A percentile compares a stretch with the other conserved stretches of the same genome.
phyloP scores from a whole-genome alignment of 2,113 vertebrate species.

The Procavia capensis region DNA sequence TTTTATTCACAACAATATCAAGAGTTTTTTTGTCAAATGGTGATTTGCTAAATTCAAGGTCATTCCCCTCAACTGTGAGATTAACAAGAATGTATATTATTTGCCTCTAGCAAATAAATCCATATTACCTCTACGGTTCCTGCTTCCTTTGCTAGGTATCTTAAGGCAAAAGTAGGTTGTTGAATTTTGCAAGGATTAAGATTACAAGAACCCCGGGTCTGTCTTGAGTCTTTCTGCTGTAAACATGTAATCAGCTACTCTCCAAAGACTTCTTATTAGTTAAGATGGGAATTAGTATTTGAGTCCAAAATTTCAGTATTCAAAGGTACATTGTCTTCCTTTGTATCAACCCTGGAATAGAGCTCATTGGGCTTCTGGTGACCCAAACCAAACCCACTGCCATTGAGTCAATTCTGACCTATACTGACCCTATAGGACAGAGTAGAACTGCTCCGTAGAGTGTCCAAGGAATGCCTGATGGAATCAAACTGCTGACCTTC shows the following conservation, averaged over 20 bases:
- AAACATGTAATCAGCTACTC: not conserved
- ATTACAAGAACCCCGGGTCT: not conserved
- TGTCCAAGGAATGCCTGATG: too few relatives aligned
- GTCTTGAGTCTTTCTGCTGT: not conserved
- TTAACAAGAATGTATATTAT: not conserved
- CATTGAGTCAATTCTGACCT: too few relatives aligned
- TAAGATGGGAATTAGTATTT: conserved; percentile 10
- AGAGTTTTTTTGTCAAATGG: conserved; percentile 1
- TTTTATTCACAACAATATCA: not conserved
- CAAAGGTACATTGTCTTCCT: not conserved
- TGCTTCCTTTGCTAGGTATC: not conserved
- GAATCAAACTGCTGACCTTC: too few relatives aligned
- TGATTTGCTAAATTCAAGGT: not conserved
- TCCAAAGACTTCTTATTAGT: not conserved
- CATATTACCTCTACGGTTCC: not conserved
- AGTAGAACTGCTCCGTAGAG: too few relatives aligned
- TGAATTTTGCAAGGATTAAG: not conserved
- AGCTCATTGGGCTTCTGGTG: too few relatives aligned
- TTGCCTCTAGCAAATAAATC: not conserved
- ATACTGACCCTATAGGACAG: too few relatives aligned
- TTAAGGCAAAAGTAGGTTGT: not conserved
- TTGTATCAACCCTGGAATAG: not conserved
- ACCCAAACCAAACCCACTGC: too few relatives aligned
- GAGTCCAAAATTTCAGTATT: not conserved
- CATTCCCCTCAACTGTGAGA: not conserved